A percentile compares a stretch with the other conserved stretches of the same genome.
phyloP scores from a whole-genome alignment of 1,140 invertebrate species.

The Andricus grossulariae region DNA sequence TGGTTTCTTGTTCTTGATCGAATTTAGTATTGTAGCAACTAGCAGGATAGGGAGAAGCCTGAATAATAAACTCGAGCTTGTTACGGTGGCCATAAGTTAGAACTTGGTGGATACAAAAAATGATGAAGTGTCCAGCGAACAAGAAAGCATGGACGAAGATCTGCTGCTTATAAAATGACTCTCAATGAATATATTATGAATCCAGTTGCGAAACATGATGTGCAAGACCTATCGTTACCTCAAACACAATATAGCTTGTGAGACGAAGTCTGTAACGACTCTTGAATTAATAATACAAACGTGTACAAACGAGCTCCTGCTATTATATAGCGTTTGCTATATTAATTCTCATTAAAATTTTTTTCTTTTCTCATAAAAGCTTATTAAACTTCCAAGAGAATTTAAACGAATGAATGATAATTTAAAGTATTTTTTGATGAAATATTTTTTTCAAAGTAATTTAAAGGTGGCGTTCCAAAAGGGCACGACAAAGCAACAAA shows the following conservation, averaged over 20 bases:
- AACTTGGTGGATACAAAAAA: neutral
- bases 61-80: neutral
- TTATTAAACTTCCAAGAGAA: neutral
- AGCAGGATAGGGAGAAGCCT: too few species aligned
- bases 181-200: constrained; percentile 10
- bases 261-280: neutral
- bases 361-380: neutral
- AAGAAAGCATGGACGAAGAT: neutral
- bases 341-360: neutral
- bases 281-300: constrained; percentile 2
- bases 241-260: neutral
- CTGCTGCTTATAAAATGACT: neutral
- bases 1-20: too few species aligned
- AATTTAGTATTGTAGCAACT: too few species aligned
- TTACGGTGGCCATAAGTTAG: neutral
- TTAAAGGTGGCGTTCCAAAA: too few species aligned
- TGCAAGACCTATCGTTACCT: neutral
- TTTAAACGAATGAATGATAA: too few species aligned
- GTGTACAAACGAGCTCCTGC: neutral
- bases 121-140: neutral
- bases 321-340: neutral
- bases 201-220: neutral
- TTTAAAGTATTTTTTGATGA: too few species aligned
- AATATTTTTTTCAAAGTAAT: too few species aligned
- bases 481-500: too few species aligned